Evolutionary conservation across 2,888 invertebrate genomes (phyloP), one percentile per base, ranked within the genome.

Genomic region (Microctonus hyperodae): DNA sequence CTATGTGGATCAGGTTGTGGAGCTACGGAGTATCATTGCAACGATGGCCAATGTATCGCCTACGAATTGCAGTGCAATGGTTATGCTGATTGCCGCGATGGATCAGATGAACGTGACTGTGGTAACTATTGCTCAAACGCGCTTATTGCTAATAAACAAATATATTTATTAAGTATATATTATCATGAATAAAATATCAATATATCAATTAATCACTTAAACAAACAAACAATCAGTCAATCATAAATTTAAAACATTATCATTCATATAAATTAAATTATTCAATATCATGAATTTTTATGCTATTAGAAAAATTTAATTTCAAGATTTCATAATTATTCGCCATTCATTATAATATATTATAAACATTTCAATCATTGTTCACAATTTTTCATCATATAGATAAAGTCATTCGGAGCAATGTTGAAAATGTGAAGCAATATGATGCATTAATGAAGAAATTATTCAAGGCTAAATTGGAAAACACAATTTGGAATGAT

Each of bases 1-100:
- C 76, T 82, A 75, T 81, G 76, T 81, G 80, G 78, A 81, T 79
- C 81, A 83, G 83, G 82, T 83, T 89, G 89, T 81, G 78, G 82
- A 69, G 77, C 83, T 31, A 84, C 86, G 74, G 84, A 86, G 74
- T 80, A 85, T 72, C 83, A 81, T 33, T 90, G 90, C 76, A 85
- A 86, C 73, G 84, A 86, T 67, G 88, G 87, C 13, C 85, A 86
- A 28, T 93, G 93, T 82, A 86, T 93, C 69, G 84, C 86, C 16
- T 75, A 76, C 25, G 77, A 76, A 44, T 84, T 83, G 65, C 85
- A 85, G 55, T 94, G 93, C 83, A 88, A 92, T 79, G 86, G 87
- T 13, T 50, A 73, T 5, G 69, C 59, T 1, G 90, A 92, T 78
- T 92, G 92, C 82, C 69, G 80, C 9, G 87, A 88, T 77, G 86